Evolutionary conservation across 2,888 invertebrate species (phyloP), one percentile per base, ranked within the genome.

Genomic region (Spilarctia lutea): DNA sequence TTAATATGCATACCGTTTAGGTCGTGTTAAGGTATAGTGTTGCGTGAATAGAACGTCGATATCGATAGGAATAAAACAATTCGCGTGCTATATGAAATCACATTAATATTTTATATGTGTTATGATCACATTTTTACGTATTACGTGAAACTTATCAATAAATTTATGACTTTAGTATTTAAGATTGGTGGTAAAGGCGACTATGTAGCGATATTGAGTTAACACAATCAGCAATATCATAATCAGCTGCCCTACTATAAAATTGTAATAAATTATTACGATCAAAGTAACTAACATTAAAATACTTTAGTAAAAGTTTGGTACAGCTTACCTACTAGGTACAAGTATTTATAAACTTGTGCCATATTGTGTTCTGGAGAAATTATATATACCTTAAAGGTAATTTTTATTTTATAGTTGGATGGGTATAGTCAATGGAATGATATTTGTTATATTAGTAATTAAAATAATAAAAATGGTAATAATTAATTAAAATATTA

Each of bases 1-100:
- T 89, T 88, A 87, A 89, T 89, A 91, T 91, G 89, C 89, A 91
- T 86, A 85, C 86, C 87, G 87, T 82, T 87, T 86, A 86, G 81
- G 82, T 75, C 68, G 72, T 79, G 81, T 82, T 83, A 79, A 83
- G 81, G 72, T 75, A 71, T 80, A 85, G 84, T 80, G 87, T 72
- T 85, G 89, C 79, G 86, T 75, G 74, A 72, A 75, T 60, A 68
- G 71, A 33, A 60, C 65, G 73, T 68, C 71, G 67, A 79, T 84
- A 67, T 86, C 87, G 83, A 87, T 84, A 81, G 60, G 75, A 80
- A 71, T 78, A 74, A 75, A 83, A 75, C 66, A 78, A 75, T 83
- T 81, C 56, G 77, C 76, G 74, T 82, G 82, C 60, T 66, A 68
- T 65, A 48, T 52, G 67, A 3, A 72, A 45, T 42, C 42, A 30